Conservation (phyloP, 2,888 invertebrate species). For the Drosophila vallismaia region DNA sequence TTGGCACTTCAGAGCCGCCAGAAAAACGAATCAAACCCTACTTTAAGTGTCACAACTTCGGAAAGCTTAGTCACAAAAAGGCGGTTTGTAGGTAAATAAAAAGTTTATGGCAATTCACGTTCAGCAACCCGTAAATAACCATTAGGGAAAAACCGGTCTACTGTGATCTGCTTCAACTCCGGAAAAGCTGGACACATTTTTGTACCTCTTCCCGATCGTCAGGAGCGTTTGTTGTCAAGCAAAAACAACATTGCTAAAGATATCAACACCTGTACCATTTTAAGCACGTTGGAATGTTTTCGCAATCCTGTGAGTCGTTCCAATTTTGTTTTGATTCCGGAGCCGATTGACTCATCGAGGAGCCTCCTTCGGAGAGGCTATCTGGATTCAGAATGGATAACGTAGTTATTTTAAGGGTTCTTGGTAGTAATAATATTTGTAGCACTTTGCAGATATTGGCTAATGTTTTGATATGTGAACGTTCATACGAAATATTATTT, state of each 20-base stretch:
- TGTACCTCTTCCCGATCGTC: no score
- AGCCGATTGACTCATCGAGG: not conserved
- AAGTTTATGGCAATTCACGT: no score
- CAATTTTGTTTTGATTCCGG: slow-evolving; percentile 5
- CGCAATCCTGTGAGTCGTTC: not conserved
- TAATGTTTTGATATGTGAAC: not conserved
- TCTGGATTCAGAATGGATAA: not conserved
- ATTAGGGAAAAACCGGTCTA: no score
- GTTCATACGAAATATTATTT: not conserved
- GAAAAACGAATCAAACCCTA: no score
- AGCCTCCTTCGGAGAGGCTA: not conserved
- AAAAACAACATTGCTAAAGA: not conserved
- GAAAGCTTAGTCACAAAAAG: no score
- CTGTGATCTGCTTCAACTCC: no score
- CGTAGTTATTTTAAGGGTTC: slow-evolving; percentile 3
- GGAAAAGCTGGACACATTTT: no score
- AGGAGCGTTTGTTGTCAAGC: not conserved
- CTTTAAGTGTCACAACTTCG: no score
- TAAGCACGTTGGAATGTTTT: not conserved
- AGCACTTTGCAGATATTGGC: not conserved
- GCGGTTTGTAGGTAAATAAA: no score
- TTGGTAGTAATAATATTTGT: not conserved
- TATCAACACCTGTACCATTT: not conserved
- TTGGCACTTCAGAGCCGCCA: no score
- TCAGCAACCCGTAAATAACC: no score